Percentiles rank a stretch among this genome's conserved stretches.
Evolutionary conservation across 2,888 invertebrate genomes (phyloP).

Genomic region (Liodrosophila aerea): DNA sequence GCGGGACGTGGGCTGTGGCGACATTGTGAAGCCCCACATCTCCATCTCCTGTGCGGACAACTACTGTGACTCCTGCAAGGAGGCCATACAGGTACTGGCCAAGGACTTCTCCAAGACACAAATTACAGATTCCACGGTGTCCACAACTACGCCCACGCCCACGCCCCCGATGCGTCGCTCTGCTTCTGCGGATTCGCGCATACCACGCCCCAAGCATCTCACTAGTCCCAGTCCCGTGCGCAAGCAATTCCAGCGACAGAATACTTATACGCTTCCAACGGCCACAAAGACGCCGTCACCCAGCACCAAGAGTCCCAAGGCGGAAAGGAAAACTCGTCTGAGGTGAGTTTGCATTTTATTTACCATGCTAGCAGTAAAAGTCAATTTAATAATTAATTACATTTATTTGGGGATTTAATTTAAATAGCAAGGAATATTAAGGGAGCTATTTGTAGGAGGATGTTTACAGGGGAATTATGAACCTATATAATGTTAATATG

Average conservation of each 20-base stretch:
- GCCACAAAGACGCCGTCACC: constrained; percentile 42
- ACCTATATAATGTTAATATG: too few species aligned
- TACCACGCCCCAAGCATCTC: constrained; percentile 81
- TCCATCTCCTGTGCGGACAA: constrained; percentile 83
- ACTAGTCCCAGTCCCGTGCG: constrained; percentile 81
- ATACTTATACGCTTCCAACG: constrained; percentile 80
- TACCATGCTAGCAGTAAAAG: too few species aligned
- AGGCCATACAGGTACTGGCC: constrained; percentile 84
- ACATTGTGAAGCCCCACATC: constrained; percentile 83
- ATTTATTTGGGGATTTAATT: background rate
- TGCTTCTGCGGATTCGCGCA: constrained; percentile 72
- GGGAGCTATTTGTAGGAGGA: too few species aligned
- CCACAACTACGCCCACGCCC: background rate
- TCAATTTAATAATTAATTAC: too few species aligned
- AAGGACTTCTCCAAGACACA: constrained; percentile 80
- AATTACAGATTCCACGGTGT: constrained; percentile 20
- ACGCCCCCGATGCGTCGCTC: constrained; percentile 44
- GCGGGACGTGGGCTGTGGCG: constrained; percentile 84
- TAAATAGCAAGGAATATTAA: too few species aligned
- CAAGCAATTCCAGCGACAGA: constrained; percentile 79
- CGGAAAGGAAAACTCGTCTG: constrained; percentile 65
- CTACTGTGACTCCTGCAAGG: constrained; percentile 86
- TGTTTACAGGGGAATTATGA: too few species aligned
- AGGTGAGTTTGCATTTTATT: constrained; percentile 69
- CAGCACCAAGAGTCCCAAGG: constrained; percentile 69